Base-by-base conservation (phyloP, 2,888 invertebrate species). In the Andrena flavipes region DNA sequence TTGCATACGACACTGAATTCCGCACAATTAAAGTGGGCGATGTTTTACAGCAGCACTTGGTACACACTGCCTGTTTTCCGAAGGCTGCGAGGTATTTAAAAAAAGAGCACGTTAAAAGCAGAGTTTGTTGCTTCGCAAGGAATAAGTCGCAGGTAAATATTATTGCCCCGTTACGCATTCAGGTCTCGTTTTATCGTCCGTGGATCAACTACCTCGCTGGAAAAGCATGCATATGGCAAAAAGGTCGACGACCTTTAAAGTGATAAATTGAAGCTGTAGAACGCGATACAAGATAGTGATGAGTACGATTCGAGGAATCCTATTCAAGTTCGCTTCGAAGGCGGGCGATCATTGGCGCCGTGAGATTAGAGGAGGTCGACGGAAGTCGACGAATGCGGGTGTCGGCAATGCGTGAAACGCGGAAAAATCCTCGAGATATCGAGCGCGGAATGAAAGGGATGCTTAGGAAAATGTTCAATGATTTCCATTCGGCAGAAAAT, bases 401-500 rank as follows among this genome's bases (percentile, higher is more conserved):
- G 54, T 35, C 16, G 48, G 65, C 51, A 16, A 54, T 16, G 64
- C 59, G 72, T 63, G 63, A n/a, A 48, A 62, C 63, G 70, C 13
- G 64, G 42, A 33, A 72, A 74, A 74, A 70, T 65, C 20, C 30
- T 62, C 74, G 51, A 0, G 3, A 29, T 51, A 35, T 54, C n/a
- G 29, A 35, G 2, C 2, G 30, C 2, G 16, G 29, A 10, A 10
- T 59, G 42, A 65, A 74, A 51, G 48, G n/a, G 29, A n/a, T 26
- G 60, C 67, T 73, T 49, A 59, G 10, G 49, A 51, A 33, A 63
- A 70, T 23, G n/a, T 68, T 63, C 67, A 23, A 63, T 56, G 42
- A 71, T 51, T 71, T 75, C 71, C 10, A 30, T 35, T 63, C 26
- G 2, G 10, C 1, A 10, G n/a, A 51, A n/a, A 59, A 70, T 51